phyloP scores from a whole-genome alignment of 2,888 invertebrate genomes.

The Allolobophora icterica region DNA sequence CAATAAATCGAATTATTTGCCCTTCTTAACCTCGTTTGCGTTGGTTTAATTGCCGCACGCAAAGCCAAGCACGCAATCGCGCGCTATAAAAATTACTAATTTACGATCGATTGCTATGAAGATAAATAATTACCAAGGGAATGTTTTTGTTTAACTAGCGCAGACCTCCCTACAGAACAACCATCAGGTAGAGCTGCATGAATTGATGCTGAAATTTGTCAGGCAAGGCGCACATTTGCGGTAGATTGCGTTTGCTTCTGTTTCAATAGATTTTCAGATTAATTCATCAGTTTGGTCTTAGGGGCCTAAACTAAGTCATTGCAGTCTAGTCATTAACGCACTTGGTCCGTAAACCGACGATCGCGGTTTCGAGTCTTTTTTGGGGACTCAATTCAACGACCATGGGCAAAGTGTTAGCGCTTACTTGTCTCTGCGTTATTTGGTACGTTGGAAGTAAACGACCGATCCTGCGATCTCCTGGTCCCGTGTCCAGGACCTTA shows the following conservation, averaged over 20 bases:
- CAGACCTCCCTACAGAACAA: background rate
- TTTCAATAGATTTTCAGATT: background rate
- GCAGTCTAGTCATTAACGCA: too few relatives aligned
- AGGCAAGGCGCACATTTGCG: background rate
- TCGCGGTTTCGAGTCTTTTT: too few relatives aligned
- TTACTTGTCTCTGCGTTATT: too few relatives aligned
- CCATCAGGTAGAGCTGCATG: background rate
- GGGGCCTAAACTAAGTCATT: background rate
- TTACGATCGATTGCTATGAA: background rate
- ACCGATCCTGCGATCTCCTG: too few relatives aligned
- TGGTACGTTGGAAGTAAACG: too few relatives aligned
- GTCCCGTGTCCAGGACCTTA: too few relatives aligned
- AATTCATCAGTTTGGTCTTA: background rate
- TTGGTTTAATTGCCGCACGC: background rate
- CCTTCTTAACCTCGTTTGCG: background rate
- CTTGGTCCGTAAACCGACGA: too few relatives aligned
- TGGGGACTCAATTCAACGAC: too few relatives aligned
- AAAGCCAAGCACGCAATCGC: background rate
- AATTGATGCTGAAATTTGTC: too few relatives aligned
- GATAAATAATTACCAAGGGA: background rate
- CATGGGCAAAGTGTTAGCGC: too few relatives aligned
- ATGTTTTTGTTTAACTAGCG: background rate
- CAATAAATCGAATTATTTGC: background rate
- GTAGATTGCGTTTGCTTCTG: background rate
- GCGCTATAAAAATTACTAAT: constrained; percentile 3